These are phyloP conservation scores for Eupithecia insigniata DNA, from an alignment of 2,888 invertebrate genomes.

Conservation along the genomic window DNA sequence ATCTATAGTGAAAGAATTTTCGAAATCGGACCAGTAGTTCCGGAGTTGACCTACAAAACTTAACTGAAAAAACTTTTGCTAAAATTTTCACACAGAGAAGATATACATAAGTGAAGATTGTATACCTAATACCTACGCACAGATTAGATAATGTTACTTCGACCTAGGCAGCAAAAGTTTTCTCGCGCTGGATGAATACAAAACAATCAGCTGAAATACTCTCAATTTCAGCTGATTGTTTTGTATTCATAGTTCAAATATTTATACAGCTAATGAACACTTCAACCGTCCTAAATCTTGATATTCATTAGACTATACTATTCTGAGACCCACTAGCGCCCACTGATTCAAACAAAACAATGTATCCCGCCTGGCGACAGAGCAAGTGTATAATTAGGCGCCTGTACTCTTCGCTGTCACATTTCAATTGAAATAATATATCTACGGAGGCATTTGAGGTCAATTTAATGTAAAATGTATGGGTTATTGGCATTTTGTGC, in stretches of 20 bases:
- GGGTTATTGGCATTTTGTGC: conserved; percentile 29
- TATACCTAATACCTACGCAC: too few relatives aligned
- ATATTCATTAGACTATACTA: conserved; percentile 32
- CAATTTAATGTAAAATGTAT: conserved; percentile 40
- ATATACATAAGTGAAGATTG: too few relatives aligned
- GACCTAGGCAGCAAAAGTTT: not conserved
- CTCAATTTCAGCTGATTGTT: conserved; percentile 13
- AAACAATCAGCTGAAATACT: too few relatives aligned
- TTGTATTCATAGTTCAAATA: conserved; percentile 26
- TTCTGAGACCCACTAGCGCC: conserved; percentile 29
- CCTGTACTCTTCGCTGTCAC: conserved; percentile 35
- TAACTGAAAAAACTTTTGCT: too few relatives aligned
- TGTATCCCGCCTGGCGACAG: conserved; percentile 42
- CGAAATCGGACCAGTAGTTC: not conserved
- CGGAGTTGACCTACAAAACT: not conserved
- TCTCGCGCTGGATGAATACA: not conserved
- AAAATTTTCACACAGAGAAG: too few relatives aligned
- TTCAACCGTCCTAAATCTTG: conserved; percentile 28
- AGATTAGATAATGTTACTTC: too few relatives aligned
- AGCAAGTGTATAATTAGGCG: conserved; percentile 37
- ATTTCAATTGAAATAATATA: conserved; percentile 48
- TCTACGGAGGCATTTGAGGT: conserved; percentile 41
- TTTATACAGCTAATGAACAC: conserved; percentile 29
- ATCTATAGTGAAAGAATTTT: not conserved
- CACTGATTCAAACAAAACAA: conserved; percentile 39